Evolutionary conservation across 2,797 vertebrate species (phyloP).

Genomic region (Fistularia commersonii): DNA sequence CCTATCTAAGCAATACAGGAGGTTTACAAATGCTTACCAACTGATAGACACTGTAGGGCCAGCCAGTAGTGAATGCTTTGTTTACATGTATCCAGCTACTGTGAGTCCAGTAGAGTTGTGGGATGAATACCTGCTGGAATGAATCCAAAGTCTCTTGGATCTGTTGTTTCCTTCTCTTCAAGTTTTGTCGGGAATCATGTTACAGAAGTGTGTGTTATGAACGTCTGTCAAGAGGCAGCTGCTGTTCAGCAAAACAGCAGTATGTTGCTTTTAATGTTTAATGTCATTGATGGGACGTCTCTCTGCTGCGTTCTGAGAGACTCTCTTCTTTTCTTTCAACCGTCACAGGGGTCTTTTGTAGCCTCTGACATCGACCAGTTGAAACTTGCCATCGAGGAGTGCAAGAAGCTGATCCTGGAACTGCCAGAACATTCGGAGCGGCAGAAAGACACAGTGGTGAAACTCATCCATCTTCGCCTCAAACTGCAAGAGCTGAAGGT

Average conservation of each 20-base stretch:
- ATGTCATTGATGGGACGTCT: neutral
- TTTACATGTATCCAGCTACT: too few species aligned
- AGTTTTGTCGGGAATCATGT: too few species aligned
- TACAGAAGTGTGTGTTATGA: too few species aligned
- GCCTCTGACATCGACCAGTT: constrained; percentile 88
- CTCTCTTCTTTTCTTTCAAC: neutral
- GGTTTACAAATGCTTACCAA: too few species aligned
- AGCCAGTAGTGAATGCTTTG: too few species aligned
- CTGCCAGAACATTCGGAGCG: constrained; percentile 92
- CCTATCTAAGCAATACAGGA: too few species aligned
- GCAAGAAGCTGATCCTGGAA: constrained; percentile 88
- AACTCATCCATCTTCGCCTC: constrained; percentile 93
- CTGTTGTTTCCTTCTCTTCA: too few species aligned
- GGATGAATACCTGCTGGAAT: too few species aligned
- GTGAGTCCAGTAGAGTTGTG: too few species aligned
- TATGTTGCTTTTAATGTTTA: neutral
- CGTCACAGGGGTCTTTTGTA: constrained; percentile 83
- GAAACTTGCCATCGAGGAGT: constrained; percentile 90
- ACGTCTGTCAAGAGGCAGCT: too few species aligned
- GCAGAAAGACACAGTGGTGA: constrained; percentile 92
- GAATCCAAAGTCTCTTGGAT: too few species aligned
- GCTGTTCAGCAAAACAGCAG: neutral
- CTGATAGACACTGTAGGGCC: too few species aligned
- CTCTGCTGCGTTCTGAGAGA: neutral
- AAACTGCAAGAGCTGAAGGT: constrained; percentile 97